A percentile compares a stretch with the other conserved stretches of the same genome.
phyloP scores from a whole-genome alignment of 2,797 vertebrate species.

The Lithobates sylvaticus region DNA sequence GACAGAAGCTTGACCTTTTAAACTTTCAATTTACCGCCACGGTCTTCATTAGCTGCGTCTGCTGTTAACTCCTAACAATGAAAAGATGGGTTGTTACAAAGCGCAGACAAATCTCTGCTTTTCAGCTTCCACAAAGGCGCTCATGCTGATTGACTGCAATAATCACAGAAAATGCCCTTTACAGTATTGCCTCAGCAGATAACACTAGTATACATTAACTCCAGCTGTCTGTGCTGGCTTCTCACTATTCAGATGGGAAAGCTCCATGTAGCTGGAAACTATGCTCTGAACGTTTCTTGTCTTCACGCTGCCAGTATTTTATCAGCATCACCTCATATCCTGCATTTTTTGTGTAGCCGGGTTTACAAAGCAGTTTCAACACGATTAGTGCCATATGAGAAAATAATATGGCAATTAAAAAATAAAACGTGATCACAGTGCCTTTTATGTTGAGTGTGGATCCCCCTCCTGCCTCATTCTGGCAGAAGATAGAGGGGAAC shows the following conservation, averaged over 20 bases:
- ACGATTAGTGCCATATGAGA: slow-evolving; percentile 46
- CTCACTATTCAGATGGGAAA: slow-evolving; percentile 40
- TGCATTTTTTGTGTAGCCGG: slow-evolving; percentile 41
- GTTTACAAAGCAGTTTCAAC: slow-evolving; percentile 48
- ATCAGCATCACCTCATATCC: slow-evolving; percentile 32
- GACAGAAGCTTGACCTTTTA: slow-evolving; percentile 8
- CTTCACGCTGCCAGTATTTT: slow-evolving; percentile 22
- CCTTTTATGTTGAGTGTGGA: slow-evolving; percentile 71
- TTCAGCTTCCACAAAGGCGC: slow-evolving; percentile 19
- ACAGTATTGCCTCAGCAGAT: slow-evolving; percentile 58
- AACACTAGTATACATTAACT: slow-evolving; percentile 53
- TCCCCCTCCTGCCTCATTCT: slow-evolving; percentile 74
- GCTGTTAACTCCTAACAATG: slow-evolving; percentile 22
- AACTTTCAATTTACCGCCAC: slow-evolving; percentile 5
- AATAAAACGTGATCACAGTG: slow-evolving; percentile 73
- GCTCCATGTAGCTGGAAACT: slow-evolving; percentile 40
- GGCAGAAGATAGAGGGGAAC: slow-evolving; percentile 69
- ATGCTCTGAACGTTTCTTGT: slow-evolving; percentile 23
- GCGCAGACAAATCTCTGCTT: slow-evolving; percentile 48
- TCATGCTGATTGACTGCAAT: slow-evolving; percentile 52
- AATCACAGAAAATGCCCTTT: slow-evolving; percentile 58
- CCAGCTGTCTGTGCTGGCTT: slow-evolving; percentile 34
- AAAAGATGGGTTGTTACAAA: slow-evolving; percentile 30
- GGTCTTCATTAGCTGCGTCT: slow-evolving; percentile 24
- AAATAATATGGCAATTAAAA: slow-evolving; percentile 72